Evolutionary conservation across 2,797 vertebrate genomes (phyloP).

Genomic region (Cynodonichthys magdalenae): DNA sequence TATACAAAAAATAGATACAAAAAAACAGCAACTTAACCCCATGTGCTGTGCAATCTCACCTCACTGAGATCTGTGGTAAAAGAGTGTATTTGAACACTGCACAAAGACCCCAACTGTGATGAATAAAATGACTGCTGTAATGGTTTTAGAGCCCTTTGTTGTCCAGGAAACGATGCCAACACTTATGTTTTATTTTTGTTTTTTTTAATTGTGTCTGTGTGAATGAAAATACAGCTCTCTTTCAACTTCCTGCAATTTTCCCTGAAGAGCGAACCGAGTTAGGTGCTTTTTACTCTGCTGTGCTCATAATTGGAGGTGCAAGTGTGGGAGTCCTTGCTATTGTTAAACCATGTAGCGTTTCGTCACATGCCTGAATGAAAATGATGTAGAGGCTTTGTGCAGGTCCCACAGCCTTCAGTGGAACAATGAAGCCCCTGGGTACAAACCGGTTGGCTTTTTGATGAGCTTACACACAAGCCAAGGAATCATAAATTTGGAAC

Average conservation of each 20-base stretch:
- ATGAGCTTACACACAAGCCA: neutral
- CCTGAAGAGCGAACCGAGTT: neutral
- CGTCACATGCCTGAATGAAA: slow-evolving; percentile 46
- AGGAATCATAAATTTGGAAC: no score
- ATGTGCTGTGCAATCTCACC: no score
- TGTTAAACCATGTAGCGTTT: slow-evolving; percentile 39
- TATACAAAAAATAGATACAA: no score
- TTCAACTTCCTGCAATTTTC: slow-evolving; percentile 4
- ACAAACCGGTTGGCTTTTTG: slow-evolving; percentile 3
- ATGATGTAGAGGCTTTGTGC: slow-evolving; percentile 37
- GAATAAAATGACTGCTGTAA: neutral
- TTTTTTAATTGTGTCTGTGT: neutral
- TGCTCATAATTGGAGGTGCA: slow-evolving; percentile 26
- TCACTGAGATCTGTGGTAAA: neutral
- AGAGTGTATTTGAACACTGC: neutral
- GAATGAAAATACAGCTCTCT: slow-evolving; percentile 12
- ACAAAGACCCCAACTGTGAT: neutral
- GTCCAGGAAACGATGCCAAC: neutral
- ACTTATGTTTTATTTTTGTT: neutral
- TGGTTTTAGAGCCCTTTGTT: neutral
- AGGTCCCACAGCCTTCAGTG: slow-evolving; percentile 9
- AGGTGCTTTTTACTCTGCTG: slow-evolving; percentile 22
- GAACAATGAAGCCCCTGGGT: slow-evolving; percentile 4
- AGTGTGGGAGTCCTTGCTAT: slow-evolving; percentile 41
- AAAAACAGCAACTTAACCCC: no score